Conservation (phyloP, 2,888 invertebrate species). For the Drosophila meridiana region DNA sequence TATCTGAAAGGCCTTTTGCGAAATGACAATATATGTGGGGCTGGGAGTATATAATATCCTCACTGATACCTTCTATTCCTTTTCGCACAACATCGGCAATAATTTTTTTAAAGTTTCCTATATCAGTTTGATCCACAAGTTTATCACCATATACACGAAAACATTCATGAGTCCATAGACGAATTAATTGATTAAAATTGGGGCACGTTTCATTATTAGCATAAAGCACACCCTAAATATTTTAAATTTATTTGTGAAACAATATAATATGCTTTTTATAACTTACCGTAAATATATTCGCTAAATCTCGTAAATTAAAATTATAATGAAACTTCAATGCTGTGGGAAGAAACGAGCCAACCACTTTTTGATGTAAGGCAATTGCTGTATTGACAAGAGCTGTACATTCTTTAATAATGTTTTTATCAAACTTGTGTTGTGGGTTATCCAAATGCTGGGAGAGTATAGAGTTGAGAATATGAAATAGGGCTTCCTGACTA, state of each 20-base stretch:
- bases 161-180: slow-evolving; percentile 96
- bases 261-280: not conserved
- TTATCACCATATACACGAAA: slow-evolving; percentile 96
- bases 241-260: not conserved
- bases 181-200: slow-evolving; percentile 89
- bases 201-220: slow-evolving; percentile 91
- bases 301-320: slow-evolving; percentile 96
- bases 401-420: slow-evolving; percentile 87
- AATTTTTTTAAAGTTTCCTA: slow-evolving; percentile 90
- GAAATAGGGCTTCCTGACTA: slow-evolving; percentile 91
- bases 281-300: slow-evolving; percentile 95
- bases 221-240: slow-evolving; percentile 92
- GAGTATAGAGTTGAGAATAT: slow-evolving; percentile 94
- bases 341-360: slow-evolving; percentile 93
- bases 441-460: slow-evolving; percentile 90
- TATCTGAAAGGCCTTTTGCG: slow-evolving; percentile 95
- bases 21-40: slow-evolving; percentile 97
- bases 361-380: slow-evolving; percentile 90
- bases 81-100: slow-evolving; percentile 92
- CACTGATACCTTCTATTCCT: slow-evolving; percentile 90
- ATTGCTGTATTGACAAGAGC: slow-evolving; percentile 90
- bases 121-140: slow-evolving; percentile 92
- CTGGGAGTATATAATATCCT: slow-evolving; percentile 89
- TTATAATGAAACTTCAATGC: slow-evolving; percentile 97
- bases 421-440: slow-evolving; percentile 88